Conservation (phyloP, 2,888 invertebrate genomes). For the Ornithoptera alexandrae region DNA sequence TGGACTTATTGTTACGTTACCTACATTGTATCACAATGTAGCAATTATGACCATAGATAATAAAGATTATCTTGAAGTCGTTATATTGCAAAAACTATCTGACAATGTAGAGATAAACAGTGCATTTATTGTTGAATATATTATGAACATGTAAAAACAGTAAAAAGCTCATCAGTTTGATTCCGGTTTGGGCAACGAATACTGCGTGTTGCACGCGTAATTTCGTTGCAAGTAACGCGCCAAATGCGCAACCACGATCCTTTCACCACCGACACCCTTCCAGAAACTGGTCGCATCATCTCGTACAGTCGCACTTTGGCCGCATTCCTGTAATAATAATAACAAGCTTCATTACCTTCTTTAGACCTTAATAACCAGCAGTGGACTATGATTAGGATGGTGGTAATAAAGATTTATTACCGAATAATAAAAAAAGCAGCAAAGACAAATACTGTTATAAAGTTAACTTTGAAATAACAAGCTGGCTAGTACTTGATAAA, state of each 20-base stretch:
- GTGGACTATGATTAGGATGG: no score
- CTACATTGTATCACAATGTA: no score
- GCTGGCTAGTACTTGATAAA: no score
- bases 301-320: slow-evolving; percentile 48
- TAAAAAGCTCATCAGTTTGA: background rate
- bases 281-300: slow-evolving; percentile 50
- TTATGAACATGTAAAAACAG: background rate
- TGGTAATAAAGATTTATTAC: no score
- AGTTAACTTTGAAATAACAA: no score
- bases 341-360: background rate
- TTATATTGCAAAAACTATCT: no score
- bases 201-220: slow-evolving; percentile 56
- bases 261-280: slow-evolving; percentile 54
- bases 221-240: slow-evolving; percentile 50
- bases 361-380: no score
- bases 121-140: background rate
- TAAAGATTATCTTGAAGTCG: no score
- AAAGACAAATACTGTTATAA: no score
- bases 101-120: background rate
- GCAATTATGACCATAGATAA: no score
- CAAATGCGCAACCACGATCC: slow-evolving; percentile 50
- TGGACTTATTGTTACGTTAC: no score
- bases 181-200: slow-evolving; percentile 45
- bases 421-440: no score
- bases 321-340: slow-evolving; percentile 55